These are phyloP conservation scores for Drosophila ustulata DNA, from an alignment of 2,888 invertebrate species.

Conservation along the genomic window DNA sequence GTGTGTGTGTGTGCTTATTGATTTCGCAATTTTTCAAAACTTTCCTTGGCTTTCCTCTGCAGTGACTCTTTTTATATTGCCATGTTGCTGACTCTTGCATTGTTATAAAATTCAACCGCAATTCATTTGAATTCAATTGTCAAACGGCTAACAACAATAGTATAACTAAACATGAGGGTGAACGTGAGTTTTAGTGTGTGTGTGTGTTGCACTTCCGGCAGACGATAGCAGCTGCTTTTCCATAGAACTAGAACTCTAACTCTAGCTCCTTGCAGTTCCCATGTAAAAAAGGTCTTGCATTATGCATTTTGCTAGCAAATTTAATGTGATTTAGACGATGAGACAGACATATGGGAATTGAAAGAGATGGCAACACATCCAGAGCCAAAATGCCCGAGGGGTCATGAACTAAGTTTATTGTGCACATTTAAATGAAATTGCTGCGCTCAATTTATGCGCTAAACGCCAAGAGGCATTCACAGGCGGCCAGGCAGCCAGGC, in stretches of 20 bases:
- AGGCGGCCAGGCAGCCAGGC: constrained; percentile 15
- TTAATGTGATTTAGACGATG: constrained; percentile 74
- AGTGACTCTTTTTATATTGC: constrained; percentile 17
- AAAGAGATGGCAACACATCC: constrained; percentile 17
- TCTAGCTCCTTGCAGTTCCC: constrained; percentile 19
- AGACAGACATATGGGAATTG: constrained; percentile 17
- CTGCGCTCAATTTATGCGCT: constrained; percentile 79
- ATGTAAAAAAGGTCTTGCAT: constrained; percentile 49
- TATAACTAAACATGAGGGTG: constrained; percentile 15
- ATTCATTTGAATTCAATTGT: constrained; percentile 79
- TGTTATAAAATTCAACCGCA: constrained; percentile 69
- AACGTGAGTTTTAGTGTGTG: constrained; percentile 13
- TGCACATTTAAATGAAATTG: constrained; percentile 81
- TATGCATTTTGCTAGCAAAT: constrained; percentile 70
- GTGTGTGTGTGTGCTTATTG: constrained; percentile 51
- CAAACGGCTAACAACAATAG: constrained; percentile 50
- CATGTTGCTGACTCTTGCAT: constrained; percentile 55
- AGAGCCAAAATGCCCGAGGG: constrained; percentile 56
- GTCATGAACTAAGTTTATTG: constrained; percentile 80
- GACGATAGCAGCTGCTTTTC: constrained; percentile 24
- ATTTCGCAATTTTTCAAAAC: constrained; percentile 62
- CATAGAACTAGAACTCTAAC: constrained; percentile 21
- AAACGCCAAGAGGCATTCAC: constrained; percentile 69
- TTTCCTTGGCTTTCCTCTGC: constrained; percentile 31
- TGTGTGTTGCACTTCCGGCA: constrained; percentile 60